phyloP scores from a whole-genome alignment of 2,888 invertebrate species.

The Drosophila melanosoma region DNA sequence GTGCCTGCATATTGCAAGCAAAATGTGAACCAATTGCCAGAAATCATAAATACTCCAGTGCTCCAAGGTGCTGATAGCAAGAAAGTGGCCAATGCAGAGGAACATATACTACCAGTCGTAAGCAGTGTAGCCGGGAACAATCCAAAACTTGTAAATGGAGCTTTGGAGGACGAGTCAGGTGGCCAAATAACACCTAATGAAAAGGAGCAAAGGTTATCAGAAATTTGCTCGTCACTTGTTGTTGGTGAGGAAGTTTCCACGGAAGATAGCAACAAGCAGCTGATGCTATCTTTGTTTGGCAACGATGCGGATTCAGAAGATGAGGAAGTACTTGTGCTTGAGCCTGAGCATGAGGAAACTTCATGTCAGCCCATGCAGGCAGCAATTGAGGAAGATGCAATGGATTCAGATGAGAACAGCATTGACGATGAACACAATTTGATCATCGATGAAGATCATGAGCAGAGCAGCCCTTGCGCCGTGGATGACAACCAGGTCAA shows the following conservation, averaged over 20 bases:
- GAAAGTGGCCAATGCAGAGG: too few relatives aligned
- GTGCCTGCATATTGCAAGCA: neutral
- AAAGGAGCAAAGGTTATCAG: neutral
- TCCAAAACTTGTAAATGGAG: neutral
- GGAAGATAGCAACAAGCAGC: neutral
- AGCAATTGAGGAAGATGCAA: neutral
- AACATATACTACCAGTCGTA: neutral
- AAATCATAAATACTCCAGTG: neutral
- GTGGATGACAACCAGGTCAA: neutral
- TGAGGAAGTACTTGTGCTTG: neutral
- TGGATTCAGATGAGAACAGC: slow-evolving; percentile 2
- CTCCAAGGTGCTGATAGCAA: too few relatives aligned
- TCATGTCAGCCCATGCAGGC: neutral
- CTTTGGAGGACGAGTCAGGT: neutral
- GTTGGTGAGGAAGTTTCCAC: too few relatives aligned
- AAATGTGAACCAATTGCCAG: neutral
- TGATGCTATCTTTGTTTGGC: slow-evolving; percentile 7
- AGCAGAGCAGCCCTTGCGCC: neutral
- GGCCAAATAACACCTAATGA: too few relatives aligned
- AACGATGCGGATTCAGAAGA: slow-evolving; percentile 4
- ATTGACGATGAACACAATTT: neutral
- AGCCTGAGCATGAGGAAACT: neutral
- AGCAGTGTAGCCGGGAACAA: neutral
- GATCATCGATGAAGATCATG: neutral
- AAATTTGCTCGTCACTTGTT: neutral